Evolutionary conservation across 1,140 invertebrate species (phyloP).

Genomic region (Zaprionus camerounensis): DNA sequence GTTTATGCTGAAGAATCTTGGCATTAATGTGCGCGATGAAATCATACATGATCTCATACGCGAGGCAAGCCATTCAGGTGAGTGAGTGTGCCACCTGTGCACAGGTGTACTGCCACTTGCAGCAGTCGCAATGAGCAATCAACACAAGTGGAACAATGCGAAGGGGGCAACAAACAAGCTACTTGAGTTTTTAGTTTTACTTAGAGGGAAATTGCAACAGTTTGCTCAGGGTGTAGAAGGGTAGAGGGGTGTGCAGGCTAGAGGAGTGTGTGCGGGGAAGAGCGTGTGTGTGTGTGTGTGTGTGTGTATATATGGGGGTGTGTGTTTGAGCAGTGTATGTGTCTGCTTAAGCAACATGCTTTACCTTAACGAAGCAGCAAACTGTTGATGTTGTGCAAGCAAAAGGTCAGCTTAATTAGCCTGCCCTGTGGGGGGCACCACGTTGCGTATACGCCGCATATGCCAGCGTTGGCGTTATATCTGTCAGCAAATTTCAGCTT

Average conservation of each 20-base stretch:
- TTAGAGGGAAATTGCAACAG: conserved; percentile 52
- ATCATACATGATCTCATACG: conserved; percentile 89
- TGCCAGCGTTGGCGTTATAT: not conserved
- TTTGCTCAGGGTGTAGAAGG: conserved; percentile 19
- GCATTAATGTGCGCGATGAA: conserved; percentile 89
- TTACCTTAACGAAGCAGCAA: conserved; percentile 2
- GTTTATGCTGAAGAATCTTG: conserved; percentile 90
- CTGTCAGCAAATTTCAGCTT: conserved; percentile 11
- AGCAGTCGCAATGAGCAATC: not conserved
- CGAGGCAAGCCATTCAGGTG: conserved; percentile 89
- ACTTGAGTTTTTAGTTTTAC: conserved; percentile 39
- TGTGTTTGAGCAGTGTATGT: not conserved
- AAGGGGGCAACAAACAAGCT: conserved; percentile 14
- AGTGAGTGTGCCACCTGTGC: conserved; percentile 52
- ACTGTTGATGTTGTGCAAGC: not conserved
- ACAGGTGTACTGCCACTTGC: conserved; percentile 9
- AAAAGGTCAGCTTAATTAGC: conserved; percentile 28
- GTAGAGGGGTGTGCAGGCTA: not conserved
- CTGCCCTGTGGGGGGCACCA: not conserved
- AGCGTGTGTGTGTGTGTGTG: conserved; percentile 3
- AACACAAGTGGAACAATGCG: conserved; percentile 19
- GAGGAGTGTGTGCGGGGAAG: not conserved
- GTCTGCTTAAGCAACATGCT: not conserved
- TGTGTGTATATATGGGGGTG: not conserved
- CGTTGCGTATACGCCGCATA: conserved; percentile 25